A percentile compares a stretch with the other conserved stretches of the same genome.
phyloP scores from a whole-genome alignment of 2,797 vertebrate genomes.

The Pagetopsis macropterus region DNA sequence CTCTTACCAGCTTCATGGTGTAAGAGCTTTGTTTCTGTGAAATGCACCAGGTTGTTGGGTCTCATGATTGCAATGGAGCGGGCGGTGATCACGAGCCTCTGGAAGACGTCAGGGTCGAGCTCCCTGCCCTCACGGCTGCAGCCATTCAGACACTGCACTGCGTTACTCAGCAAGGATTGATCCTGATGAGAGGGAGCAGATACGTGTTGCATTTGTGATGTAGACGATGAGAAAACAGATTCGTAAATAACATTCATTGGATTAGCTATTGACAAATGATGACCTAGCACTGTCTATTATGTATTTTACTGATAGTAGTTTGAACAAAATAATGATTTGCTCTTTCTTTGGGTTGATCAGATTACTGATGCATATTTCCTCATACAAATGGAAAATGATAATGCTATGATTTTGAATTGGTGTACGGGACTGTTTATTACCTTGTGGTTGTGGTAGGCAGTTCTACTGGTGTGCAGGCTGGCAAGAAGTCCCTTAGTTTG shows the following conservation, averaged over 20 bases:
- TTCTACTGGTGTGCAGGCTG: constrained; percentile 96
- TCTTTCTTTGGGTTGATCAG: background rate
- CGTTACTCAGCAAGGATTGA: constrained; percentile 96
- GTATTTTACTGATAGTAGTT: background rate
- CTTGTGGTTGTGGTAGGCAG: constrained; percentile 98
- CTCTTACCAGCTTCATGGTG: constrained; percentile 88
- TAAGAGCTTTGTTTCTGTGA: constrained; percentile 91
- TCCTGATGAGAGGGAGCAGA: constrained; percentile 82
- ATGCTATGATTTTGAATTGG: background rate
- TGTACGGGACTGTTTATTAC: constrained; percentile 69
- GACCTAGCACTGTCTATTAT: background rate
- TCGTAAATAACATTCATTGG: background rate
- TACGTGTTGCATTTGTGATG: background rate
- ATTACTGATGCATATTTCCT: background rate
- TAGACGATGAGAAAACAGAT: background rate
- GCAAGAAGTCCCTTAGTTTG: constrained; percentile 98
- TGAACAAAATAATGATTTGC: too few species aligned
- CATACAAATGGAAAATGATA: background rate
- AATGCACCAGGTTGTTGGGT: constrained; percentile 97
- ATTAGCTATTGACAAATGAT: background rate
- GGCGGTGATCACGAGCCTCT: constrained; percentile 96
- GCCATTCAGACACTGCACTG: constrained; percentile 93
- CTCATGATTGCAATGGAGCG: constrained; percentile 99
- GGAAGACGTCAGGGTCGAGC: constrained; percentile 96
- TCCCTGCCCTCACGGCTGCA: constrained; percentile 93